phyloP scores from a whole-genome alignment of 2,888 invertebrate genomes.

The Julus scanicus region DNA sequence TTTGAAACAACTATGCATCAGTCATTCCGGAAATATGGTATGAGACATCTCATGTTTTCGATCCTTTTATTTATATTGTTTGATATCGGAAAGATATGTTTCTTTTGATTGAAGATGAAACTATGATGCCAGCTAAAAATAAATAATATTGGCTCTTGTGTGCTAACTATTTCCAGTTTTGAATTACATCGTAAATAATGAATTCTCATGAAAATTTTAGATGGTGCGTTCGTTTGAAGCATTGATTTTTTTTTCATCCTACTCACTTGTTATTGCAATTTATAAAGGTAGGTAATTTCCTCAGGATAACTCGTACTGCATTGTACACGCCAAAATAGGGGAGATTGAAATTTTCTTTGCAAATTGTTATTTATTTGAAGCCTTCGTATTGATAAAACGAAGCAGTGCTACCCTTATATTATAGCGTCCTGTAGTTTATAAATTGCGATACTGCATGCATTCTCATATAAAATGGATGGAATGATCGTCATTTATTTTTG shows the following conservation, averaged over 20 bases:
- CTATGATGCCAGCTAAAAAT: background rate
- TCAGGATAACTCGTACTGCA: background rate
- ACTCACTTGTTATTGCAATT: background rate
- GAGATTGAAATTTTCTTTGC: slow-evolving; percentile 8
- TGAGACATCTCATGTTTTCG: background rate
- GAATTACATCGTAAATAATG: slow-evolving; percentile 30
- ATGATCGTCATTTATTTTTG: background rate
- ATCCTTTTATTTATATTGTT: background rate
- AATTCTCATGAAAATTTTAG: background rate
- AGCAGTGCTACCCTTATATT: background rate
- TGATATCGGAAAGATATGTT: background rate
- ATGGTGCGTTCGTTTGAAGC: background rate
- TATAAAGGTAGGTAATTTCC: slow-evolving; percentile 1
- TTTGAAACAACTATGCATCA: background rate
- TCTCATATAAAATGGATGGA: background rate
- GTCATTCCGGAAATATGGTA: background rate
- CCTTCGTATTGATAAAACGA: background rate
- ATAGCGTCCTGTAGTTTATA: background rate
- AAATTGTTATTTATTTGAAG: slow-evolving; percentile 18
- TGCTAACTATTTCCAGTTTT: slow-evolving; percentile 25
- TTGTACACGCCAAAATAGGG: background rate
- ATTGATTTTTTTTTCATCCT: background rate
- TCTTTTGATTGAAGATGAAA: background rate
- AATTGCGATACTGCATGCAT: background rate
- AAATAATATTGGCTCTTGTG: background rate